These are phyloP conservation scores for Rhodophaea formosa DNA, from an alignment of 2,888 invertebrate species.

Conservation along the genomic window DNA sequence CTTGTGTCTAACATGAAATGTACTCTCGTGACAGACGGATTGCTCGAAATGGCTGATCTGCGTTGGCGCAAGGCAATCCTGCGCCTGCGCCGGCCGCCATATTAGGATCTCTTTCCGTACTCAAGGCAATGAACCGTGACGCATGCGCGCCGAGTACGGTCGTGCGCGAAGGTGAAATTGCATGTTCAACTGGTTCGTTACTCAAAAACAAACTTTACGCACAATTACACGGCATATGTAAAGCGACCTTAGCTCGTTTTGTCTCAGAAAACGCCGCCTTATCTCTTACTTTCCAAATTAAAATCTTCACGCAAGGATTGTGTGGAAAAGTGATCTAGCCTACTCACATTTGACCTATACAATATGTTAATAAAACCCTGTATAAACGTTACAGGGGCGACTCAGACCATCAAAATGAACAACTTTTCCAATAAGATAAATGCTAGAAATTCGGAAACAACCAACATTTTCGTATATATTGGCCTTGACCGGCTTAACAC, in stretches of 20 bases:
- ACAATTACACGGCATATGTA: constrained; percentile 27
- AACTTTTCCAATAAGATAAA: too few relatives aligned
- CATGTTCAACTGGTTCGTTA: constrained; percentile 33
- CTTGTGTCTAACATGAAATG: constrained; percentile 36
- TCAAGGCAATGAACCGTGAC: constrained; percentile 80
- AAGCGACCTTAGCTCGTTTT: constrained; percentile 20
- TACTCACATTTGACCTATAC: too few relatives aligned
- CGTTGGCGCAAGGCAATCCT: constrained; percentile 74
- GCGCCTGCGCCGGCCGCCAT: constrained; percentile 62
- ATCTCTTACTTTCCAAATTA: too few relatives aligned
- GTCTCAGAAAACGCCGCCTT: not conserved
- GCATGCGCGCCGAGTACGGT: constrained; percentile 49
- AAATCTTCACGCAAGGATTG: not conserved
- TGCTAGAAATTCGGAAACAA: too few relatives aligned
- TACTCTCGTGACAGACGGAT: constrained; percentile 55
- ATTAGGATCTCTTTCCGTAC: constrained; percentile 75
- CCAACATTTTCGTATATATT: too few relatives aligned
- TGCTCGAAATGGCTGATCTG: constrained; percentile 59
- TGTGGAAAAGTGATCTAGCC: not conserved
- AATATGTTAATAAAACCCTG: too few relatives aligned
- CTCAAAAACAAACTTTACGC: constrained; percentile 28
- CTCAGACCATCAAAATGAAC: too few relatives aligned
- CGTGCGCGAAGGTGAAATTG: constrained; percentile 39
- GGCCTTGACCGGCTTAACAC: too few relatives aligned
- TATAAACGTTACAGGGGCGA: too few relatives aligned